Evolutionary conservation across 2,797 vertebrate species (phyloP).

Genomic region (Microtus agrestis): DNA sequence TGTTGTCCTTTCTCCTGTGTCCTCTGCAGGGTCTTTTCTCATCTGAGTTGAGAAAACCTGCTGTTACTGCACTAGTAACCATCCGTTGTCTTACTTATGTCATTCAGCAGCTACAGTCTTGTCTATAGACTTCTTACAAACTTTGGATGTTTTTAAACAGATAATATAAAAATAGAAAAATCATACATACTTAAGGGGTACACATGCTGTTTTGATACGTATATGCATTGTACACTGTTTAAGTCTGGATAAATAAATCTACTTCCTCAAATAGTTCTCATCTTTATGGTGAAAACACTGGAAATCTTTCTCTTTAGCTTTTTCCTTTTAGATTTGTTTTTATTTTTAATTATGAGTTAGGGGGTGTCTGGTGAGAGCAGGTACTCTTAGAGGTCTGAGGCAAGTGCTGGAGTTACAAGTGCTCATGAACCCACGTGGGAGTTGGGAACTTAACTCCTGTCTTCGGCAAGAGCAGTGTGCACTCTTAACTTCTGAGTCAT

Average conservation of each 20-base stretch:
- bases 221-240: background rate
- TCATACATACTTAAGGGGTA: background rate
- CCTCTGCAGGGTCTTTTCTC: constrained; percentile 39
- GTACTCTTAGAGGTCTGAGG: background rate
- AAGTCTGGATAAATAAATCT: background rate
- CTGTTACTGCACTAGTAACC: background rate
- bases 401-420: background rate
- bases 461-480: background rate
- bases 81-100: background rate
- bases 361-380: background rate
- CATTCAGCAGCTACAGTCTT: background rate
- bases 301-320: background rate
- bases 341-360: background rate
- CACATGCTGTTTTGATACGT: background rate
- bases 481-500: background rate
- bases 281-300: background rate
- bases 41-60: constrained; percentile 7
- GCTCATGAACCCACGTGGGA: background rate
- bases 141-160: background rate
- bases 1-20: background rate
- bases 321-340: background rate
- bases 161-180: background rate
- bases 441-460: background rate
- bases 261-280: background rate
- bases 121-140: constrained; percentile 20